Evolutionary conservation across 2,888 invertebrate species (phyloP).

Genomic region (Hypena proboscidalis): DNA sequence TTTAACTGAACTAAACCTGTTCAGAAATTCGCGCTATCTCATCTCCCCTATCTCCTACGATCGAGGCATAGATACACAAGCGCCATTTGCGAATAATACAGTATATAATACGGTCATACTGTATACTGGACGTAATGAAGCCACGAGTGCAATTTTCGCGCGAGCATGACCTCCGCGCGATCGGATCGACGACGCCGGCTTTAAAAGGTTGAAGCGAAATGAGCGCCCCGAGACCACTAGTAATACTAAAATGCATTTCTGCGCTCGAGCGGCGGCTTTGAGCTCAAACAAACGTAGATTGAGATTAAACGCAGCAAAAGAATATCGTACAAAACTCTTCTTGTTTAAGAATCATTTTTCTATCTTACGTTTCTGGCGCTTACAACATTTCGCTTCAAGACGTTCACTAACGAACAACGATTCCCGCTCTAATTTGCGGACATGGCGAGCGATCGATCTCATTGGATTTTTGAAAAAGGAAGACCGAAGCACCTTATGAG

Average conservation of each 20-base stretch:
- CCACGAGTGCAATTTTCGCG: constrained; percentile 66
- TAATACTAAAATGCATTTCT: constrained; percentile 74
- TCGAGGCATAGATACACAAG: constrained; percentile 48
- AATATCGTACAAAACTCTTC: constrained; percentile 30
- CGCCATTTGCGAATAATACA: constrained; percentile 51
- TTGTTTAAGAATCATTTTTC: constrained; percentile 39
- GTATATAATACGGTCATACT: constrained; percentile 60
- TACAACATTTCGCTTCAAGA: constrained; percentile 46
- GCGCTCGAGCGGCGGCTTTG: constrained; percentile 73
- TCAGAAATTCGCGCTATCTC: constrained; percentile 62
- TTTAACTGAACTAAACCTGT: constrained; percentile 63
- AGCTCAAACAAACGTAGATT: constrained; percentile 64
- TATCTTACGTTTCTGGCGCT: constrained; percentile 33
- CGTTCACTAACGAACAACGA: constrained; percentile 77
- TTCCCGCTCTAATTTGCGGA: constrained; percentile 84
- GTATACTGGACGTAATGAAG: constrained; percentile 65
- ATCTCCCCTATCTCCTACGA: constrained; percentile 54
- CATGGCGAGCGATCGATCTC: constrained; percentile 84
- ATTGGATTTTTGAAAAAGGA: constrained; percentile 83
- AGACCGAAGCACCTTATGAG: constrained; percentile 71
- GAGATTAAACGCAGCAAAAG: constrained; percentile 51
- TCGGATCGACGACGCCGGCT: constrained; percentile 37
- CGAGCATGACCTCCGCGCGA: constrained; percentile 52
- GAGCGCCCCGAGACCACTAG: constrained; percentile 63
- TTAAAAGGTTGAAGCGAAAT: constrained; percentile 65